Base-by-base conservation (phyloP, 30 jellyfish, hydroid and myxozoan species). In the Pseudorhiza aurosa region DNA sequence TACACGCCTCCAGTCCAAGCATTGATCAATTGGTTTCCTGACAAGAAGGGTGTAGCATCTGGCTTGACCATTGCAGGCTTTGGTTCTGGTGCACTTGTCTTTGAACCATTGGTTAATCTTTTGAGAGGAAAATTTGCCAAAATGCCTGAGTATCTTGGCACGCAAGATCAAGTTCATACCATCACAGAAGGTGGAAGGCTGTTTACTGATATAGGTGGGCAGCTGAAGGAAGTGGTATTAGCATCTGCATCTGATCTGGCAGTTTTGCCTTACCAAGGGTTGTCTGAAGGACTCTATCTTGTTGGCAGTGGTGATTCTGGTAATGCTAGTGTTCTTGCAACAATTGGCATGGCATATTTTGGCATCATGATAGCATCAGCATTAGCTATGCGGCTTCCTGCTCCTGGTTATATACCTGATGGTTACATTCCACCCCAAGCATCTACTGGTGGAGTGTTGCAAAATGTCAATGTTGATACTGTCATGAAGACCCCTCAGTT, bases 401-500 rank as follows among this genome's bases (percentile, higher is more conserved):
- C 85, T 25, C 85, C 94, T 17, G 87, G 85, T 10, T 70, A 82
- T 29, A 17, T 58, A n/a, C 81, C 91, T 0, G 82, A 77, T 68
- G 94, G 94, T 9, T 82, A 68, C 32, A 64, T 59, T 36, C 94
- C 74, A 33, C 87, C 86, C 4, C 56, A 51, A 36, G 22, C 78
- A n/a, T 15, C 80, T 1, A 7, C 26, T n/a, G 75, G 86, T 24
- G 59, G 73, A 12, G 86, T 25, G 3, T 2, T 72, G 77, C 73
- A 65, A 28, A 80, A 80, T 25, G 91, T 80, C 43, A 21, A 30
- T 17, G 91, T 80, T 65, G 91, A 80, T 40, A 80, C 68, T 0
- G 91, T 80, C 30, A 80, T 80, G 91, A 80, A 80, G 69, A 80
- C 91, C 2, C 91, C 91, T 35, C 91, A 80, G 77, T 80, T 80